Base-by-base conservation (phyloP, 37 sponge, comb jelly and placozoan species). In the Ianthella basta region DNA sequence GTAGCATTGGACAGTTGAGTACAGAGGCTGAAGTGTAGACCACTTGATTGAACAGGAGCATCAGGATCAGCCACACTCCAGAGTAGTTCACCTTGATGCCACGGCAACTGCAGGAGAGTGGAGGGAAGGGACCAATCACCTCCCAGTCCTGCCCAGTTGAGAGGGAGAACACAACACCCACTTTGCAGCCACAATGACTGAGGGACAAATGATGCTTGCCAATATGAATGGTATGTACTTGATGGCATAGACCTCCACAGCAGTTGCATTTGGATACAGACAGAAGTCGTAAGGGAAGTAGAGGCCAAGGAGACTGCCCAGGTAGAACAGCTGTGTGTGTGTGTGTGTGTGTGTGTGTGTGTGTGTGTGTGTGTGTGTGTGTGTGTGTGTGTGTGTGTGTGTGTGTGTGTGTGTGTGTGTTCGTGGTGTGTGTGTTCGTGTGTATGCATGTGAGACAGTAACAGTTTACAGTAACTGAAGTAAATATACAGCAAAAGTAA, bases 241-340 rank as follows among this genome's bases (percentile, higher is more conserved):
- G 33, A 94, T 75, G 40, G 68, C 53, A 69, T 88, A 90, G 16
- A 91, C 81, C 59, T 81, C 83, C 15, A 86, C 70, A 20, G 91
- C 54, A 37, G 79, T 85, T 78, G 88, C 83, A 21, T 83, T 83
- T 38, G 50, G 44, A 66, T 83, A 90, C 50, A 94, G 82, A 83
- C 94, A 94, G 61, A 94, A 94, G 84, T 94, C 94, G 67, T 94
- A 94, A 70, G 88, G 80, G 44, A 94, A 90, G 75, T 94, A 94
- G 60, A 94, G 79, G 56, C 91, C 68, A 0, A 85, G 39, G 0
- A 29, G 82, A 90, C 94, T 94, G 83, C 66, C 59, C 14, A 94
- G 24, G 67, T 86, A 94, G 81, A 75, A 77, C 40, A 90, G 75
- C 94, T 94, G 83, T 38, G 38, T 10, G 61, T 2, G 50, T 0